phyloP scores from a whole-genome alignment of 30 jellyfish, hydroid and myxozoan genomes.

The Chironex yamaguchii region DNA sequence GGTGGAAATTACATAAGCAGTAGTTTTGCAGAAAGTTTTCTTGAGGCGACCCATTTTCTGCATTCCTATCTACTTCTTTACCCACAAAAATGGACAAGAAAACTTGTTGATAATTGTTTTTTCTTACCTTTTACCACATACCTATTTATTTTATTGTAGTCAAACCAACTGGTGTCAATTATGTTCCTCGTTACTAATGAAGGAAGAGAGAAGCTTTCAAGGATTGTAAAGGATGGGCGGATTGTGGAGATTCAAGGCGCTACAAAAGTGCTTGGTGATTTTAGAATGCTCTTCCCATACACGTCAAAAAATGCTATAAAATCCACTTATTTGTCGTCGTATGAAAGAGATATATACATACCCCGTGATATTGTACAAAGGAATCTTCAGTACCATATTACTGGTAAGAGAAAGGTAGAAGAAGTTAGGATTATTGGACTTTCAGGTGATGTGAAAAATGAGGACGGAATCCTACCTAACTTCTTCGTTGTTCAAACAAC shows the following conservation, averaged over 20 bases:
- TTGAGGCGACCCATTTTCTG: no score
- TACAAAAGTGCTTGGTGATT: conserved; percentile 70
- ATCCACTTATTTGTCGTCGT: conserved; percentile 71
- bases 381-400: conserved; percentile 61
- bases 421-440: conserved; percentile 80
- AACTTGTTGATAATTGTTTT: no score
- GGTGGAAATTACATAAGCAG: no score
- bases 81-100: no score
- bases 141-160: conserved; percentile 6
- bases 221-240: conserved; percentile 19
- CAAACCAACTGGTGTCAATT: conserved; percentile 81
- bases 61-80: no score
- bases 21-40: no score
- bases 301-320: conserved; percentile 25
- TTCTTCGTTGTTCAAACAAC: conserved; percentile 76
- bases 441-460: conserved; percentile 56
- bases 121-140: not conserved
- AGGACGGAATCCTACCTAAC: conserved; percentile 64
- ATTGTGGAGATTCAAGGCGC: conserved; percentile 71
- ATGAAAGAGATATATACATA: conserved; percentile 73
- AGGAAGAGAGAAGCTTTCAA: conserved; percentile 65
- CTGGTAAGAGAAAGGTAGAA: conserved; percentile 45
- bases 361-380: conserved; percentile 72
- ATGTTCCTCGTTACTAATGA: conserved; percentile 83
- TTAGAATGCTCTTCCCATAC: conserved; percentile 65